Evolutionary conservation across 2,888 invertebrate species (phyloP).

Genomic region (Chouioia cunea): DNA sequence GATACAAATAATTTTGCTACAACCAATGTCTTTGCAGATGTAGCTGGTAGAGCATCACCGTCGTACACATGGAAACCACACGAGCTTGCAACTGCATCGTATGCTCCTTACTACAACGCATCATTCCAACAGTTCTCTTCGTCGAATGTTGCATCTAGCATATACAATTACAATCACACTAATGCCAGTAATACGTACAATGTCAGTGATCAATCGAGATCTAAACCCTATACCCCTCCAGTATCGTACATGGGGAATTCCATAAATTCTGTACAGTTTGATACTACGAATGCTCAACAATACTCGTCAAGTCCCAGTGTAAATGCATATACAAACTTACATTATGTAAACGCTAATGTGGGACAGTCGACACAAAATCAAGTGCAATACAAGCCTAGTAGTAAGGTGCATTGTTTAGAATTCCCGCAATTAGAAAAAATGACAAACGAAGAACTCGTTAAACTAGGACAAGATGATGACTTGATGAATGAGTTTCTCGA

Average conservation of each 20-base stretch:
- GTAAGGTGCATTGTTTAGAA: slow-evolving; percentile 56
- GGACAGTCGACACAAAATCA: slow-evolving; percentile 49
- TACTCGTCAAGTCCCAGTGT: slow-evolving; percentile 60
- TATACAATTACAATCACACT: slow-evolving; percentile 64
- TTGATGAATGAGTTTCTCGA: slow-evolving; percentile 81
- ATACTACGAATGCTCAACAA: slow-evolving; percentile 46
- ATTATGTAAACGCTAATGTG: slow-evolving; percentile 60
- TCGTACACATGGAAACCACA: slow-evolving; percentile 61
- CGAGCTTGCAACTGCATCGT: slow-evolving; percentile 57
- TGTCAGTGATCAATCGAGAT: slow-evolving; percentile 50
- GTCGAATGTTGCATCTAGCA: slow-evolving; percentile 57
- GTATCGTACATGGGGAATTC: slow-evolving; percentile 30
- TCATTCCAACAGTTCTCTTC: slow-evolving; percentile 63
- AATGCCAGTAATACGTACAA: slow-evolving; percentile 53
- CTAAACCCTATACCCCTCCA: slow-evolving; percentile 36
- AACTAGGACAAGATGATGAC: slow-evolving; percentile 78
- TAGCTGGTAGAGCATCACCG: slow-evolving; percentile 62
- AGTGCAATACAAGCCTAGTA: slow-evolving; percentile 42
- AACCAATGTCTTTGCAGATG: slow-evolving; percentile 53
- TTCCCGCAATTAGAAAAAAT: slow-evolving; percentile 71
- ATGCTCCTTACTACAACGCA: slow-evolving; percentile 61
- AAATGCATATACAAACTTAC: slow-evolving; percentile 58
- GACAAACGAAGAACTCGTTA: slow-evolving; percentile 77
- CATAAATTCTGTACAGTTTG: slow-evolving; percentile 27
- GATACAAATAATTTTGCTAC: neutral